These are phyloP conservation scores for Gadus chalcogrammus DNA, from an alignment of 2,113 vertebrate genomes.

Conservation along the genomic window DNA sequence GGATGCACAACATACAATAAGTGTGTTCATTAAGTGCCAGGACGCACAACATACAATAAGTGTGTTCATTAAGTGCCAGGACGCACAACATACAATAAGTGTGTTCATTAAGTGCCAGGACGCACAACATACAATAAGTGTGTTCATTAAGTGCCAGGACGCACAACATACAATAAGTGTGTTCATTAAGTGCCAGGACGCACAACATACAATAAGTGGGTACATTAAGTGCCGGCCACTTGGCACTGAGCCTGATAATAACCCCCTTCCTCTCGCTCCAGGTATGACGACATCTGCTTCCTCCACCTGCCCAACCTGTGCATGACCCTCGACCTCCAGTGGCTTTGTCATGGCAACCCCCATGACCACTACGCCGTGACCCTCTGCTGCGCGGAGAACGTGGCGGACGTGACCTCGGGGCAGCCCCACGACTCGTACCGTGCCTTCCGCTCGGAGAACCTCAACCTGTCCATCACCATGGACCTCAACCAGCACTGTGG, in stretches of 20 bases:
- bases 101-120: too few relatives aligned
- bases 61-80: too few relatives aligned
- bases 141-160: too few relatives aligned
- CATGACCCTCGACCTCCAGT: constrained; percentile 93
- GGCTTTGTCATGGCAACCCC: constrained; percentile 96
- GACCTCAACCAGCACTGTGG: constrained; percentile 82
- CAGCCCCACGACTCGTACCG: constrained; percentile 94
- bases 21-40: too few relatives aligned
- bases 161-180: too few relatives aligned
- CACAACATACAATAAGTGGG: too few relatives aligned
- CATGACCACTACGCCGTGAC: constrained; percentile 89
- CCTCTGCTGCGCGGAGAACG: constrained; percentile 84
- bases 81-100: too few relatives aligned
- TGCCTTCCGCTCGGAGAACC: constrained; percentile 95
- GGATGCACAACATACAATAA: too few relatives aligned
- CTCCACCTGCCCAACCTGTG: constrained; percentile 90
- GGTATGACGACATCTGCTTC: constrained; percentile 98
- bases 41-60: too few relatives aligned
- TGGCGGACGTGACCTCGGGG: constrained; percentile 84
- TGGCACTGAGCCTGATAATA: too few relatives aligned
- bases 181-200: too few relatives aligned
- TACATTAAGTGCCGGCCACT: neutral
- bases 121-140: too few relatives aligned
- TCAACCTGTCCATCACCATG: constrained; percentile 95
- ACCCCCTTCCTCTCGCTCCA: constrained; percentile 41